Evolutionary conservation across 2,797 vertebrate species (phyloP), one percentile per base, ranked within the genome.

Genomic region (Characodon lateralis): DNA sequence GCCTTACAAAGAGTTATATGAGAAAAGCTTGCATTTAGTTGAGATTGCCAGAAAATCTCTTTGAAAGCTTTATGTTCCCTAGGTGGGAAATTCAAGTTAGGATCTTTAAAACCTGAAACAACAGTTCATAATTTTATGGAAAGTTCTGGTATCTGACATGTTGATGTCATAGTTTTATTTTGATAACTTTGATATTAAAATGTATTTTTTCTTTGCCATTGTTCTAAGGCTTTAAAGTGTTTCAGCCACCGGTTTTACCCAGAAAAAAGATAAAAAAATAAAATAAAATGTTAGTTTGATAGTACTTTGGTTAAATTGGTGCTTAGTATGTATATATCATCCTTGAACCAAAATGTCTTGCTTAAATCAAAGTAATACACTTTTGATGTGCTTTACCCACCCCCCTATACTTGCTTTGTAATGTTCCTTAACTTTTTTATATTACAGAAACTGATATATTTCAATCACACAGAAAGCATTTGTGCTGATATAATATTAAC

Each of bases 401-500:
- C 78, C 26, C 22, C 55, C 10, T 53, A 22, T 53, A 41, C 65
- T 65, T 71, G 5, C 71, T 74, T 43, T 73, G 39, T 43, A 24
- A n/a, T 68, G 22, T 4, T n/a, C 39, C 74, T 55, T 16, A 70
- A 39, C 79, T 79, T 41, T 68, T 74, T 80, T 35, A 55, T 72
- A 71, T 59, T 65, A 85, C 4, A 6, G 66, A 20, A 66, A 20
- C 56, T 76, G 50, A 51, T 77, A 48, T 78, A 78, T 81, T 58
- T 73, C 61, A 77, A 78, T 83, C 18, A 74, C 22, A 58, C 61
- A 50, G 46, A 31, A 70, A 48, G 71, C 66, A 68, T 70, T 63
- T 59, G 56, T 2, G 14, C 43, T 83, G 39, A 48, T 74, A 79
- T 82, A 73, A 79, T 58, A 78, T 87, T 89, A 87, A 85, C 71